These are phyloP conservation scores for Amphiura filiformis DNA, from an alignment of 35 echinoderm and acorn worm genomes.

Conservation along the genomic window DNA sequence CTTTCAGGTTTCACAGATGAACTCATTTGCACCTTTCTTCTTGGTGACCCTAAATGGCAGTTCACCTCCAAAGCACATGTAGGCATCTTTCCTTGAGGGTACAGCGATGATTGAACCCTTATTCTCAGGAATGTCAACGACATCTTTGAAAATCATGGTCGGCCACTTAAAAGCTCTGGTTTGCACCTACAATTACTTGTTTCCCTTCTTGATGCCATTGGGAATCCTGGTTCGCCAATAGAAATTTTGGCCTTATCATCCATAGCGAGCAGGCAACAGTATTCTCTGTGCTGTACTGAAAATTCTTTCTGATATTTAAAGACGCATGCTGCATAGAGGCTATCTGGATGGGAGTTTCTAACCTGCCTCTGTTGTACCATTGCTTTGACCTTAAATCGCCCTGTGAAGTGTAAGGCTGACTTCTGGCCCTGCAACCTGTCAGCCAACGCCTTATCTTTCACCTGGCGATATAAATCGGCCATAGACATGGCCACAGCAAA, in stretches of 20 bases:
- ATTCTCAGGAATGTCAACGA: too few species aligned
- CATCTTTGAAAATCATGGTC: too few species aligned
- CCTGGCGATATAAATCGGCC: neutral
- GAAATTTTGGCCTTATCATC: neutral
- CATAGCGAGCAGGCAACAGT: neutral
- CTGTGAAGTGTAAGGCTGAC: neutral
- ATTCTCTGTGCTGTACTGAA: neutral
- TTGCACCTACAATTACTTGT: slow-evolving; percentile 19
- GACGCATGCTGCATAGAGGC: neutral
- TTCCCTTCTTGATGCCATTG: neutral
- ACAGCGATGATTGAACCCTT: too few species aligned
- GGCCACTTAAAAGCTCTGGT: too few species aligned
- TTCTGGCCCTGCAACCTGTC: too few species aligned
- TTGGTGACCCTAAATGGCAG: too few species aligned
- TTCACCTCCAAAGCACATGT: too few species aligned
- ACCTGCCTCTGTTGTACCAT: neutral
- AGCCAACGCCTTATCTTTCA: too few species aligned
- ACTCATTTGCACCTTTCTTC: too few species aligned
- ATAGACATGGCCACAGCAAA: neutral
- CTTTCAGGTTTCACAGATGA: too few species aligned
- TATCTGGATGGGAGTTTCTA: neutral
- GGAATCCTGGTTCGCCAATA: neutral
- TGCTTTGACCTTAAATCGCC: neutral
- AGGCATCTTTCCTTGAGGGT: too few species aligned
- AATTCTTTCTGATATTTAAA: neutral